phyloP scores from a whole-genome alignment of 2,797 vertebrate species.

The Luscinia luscinia region DNA sequence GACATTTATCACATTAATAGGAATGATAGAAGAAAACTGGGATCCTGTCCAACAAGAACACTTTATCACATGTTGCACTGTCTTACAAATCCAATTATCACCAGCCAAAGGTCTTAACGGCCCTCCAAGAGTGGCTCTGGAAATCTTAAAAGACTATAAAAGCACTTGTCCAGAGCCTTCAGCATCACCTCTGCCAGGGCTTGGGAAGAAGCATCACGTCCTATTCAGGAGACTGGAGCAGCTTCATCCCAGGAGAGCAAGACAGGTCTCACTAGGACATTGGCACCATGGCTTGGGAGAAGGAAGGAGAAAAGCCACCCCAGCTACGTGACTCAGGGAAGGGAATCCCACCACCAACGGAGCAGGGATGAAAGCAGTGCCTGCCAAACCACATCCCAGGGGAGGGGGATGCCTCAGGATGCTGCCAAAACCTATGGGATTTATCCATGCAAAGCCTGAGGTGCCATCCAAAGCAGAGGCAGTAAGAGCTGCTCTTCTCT shows the following conservation, averaged over 20 bases:
- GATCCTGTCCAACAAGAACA: constrained; percentile 77
- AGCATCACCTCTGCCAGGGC: background rate
- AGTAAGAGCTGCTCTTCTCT: background rate
- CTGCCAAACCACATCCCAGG: background rate
- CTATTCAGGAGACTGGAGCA: background rate
- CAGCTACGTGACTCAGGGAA: fast-evolving
- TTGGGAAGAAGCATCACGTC: background rate
- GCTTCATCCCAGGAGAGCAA: background rate
- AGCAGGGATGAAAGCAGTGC: background rate
- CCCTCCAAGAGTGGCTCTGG: constrained; percentile 70
- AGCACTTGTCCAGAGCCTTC: constrained; percentile 31
- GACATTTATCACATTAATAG: constrained; percentile 85
- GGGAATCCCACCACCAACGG: fast-evolving
- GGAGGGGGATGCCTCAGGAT: background rate
- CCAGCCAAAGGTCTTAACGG: constrained; percentile 77
- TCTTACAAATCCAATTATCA: constrained; percentile 84
- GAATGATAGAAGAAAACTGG: constrained; percentile 79
- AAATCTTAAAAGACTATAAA: constrained; percentile 71
- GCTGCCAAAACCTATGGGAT: background rate
- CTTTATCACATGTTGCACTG: constrained; percentile 81
- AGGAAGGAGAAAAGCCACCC: background rate
- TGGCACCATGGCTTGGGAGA: background rate
- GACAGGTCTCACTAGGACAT: background rate
- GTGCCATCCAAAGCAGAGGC: background rate
- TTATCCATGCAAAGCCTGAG: background rate